These are phyloP conservation scores for Caradrina kadenii DNA, from an alignment of 2,888 invertebrate species.

Conservation along the genomic window DNA sequence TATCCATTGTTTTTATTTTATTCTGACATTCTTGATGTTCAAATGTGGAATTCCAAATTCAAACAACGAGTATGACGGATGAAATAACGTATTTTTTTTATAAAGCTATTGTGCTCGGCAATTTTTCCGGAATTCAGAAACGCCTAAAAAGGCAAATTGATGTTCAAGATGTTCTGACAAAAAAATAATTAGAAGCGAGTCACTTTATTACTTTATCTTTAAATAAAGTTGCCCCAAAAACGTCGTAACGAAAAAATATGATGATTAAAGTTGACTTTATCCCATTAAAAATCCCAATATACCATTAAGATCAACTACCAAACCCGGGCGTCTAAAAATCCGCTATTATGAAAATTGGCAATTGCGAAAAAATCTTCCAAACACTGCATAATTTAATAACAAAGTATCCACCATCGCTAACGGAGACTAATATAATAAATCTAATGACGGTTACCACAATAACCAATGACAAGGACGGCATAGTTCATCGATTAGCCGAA, in stretches of 20 bases:
- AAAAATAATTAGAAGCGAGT: not conserved
- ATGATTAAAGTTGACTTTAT: slow-evolving; percentile 11
- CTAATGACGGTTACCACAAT: slow-evolving; percentile 72
- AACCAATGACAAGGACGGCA: slow-evolving; percentile 74
- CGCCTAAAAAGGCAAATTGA: not conserved
- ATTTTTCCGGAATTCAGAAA: no score
- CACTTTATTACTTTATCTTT: not conserved
- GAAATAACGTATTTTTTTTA: not conserved
- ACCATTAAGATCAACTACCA: slow-evolving; percentile 14
- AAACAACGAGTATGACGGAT: no score
- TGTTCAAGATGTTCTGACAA: not conserved
- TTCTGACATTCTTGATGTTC: not conserved
- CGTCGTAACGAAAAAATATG: not conserved
- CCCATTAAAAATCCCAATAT: slow-evolving; percentile 14
- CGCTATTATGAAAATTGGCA: slow-evolving; percentile 18
- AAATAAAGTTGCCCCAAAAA: not conserved
- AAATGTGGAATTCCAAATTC: not conserved
- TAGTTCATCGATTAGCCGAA: slow-evolving; percentile 78
- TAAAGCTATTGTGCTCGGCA: no score
- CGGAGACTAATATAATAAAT: slow-evolving; percentile 67
- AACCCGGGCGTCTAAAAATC: slow-evolving; percentile 2
- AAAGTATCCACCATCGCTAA: slow-evolving; percentile 52
- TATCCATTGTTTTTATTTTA: not conserved
- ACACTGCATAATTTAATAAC: slow-evolving; percentile 45
- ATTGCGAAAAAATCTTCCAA: slow-evolving; percentile 13